A percentile compares a stretch with the other conserved stretches of the same genome.
phyloP scores from a whole-genome alignment of 2,888 invertebrate species.

The Mamestra brassicae region DNA sequence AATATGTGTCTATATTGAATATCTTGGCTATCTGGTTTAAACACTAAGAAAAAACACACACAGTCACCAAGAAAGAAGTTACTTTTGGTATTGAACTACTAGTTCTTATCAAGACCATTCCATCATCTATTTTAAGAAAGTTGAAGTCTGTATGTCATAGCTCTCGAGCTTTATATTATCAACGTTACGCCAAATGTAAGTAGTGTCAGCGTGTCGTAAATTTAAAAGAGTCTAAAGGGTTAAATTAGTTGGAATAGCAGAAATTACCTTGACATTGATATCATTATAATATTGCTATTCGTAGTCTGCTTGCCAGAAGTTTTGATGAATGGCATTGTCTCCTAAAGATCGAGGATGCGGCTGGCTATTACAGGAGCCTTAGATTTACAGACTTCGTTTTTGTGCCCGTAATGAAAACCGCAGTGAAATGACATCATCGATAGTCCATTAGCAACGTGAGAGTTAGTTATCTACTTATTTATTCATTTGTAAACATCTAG shows the following conservation, averaged over 20 bases:
- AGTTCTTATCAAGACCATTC: background rate
- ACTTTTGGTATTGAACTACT: background rate
- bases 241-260: conserved; percentile 19
- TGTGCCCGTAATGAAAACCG: background rate
- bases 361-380: background rate
- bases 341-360: background rate
- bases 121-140: background rate
- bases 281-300: conserved; percentile 24
- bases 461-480: background rate
- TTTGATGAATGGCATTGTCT: background rate
- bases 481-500: background rate
- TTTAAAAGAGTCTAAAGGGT: conserved; percentile 32
- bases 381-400: too few species aligned
- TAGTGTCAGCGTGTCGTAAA: conserved; percentile 30
- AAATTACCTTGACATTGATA: conserved; percentile 49
- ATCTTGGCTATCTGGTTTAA: background rate
- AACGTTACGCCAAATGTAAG: background rate
- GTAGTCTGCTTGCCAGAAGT: conserved; percentile 33
- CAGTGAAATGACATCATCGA: background rate
- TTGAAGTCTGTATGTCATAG: background rate
- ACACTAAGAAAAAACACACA: background rate
- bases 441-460: background rate
- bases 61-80: background rate
- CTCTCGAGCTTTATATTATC: conserved; percentile 29
- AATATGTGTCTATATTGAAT: background rate